These are phyloP conservation scores for Kradibia gibbosae DNA, from an alignment of 1,140 invertebrate genomes.

Conservation along the genomic window DNA sequence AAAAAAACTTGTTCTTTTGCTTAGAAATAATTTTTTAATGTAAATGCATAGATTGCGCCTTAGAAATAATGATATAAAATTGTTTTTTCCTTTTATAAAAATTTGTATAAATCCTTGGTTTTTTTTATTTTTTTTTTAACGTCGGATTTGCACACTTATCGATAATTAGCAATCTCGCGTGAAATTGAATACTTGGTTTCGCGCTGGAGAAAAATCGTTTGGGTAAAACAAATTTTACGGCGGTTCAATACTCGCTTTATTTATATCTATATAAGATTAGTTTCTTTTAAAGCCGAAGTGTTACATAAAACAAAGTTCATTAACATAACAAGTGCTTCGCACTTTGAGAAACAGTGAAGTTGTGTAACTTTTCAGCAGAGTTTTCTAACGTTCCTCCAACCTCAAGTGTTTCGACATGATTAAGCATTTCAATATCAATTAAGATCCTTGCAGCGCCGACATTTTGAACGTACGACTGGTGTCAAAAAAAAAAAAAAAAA, in stretches of 20 bases:
- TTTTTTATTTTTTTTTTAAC: too few relatives aligned
- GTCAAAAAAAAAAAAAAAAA: neutral
- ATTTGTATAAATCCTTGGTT: too few relatives aligned
- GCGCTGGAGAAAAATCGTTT: too few relatives aligned
- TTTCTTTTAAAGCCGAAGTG: neutral
- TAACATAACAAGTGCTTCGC: neutral
- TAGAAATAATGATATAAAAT: too few relatives aligned
- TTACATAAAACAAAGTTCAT: constrained; percentile 14
- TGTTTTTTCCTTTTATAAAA: too few relatives aligned
- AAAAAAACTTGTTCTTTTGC: too few relatives aligned
- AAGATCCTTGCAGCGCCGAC: neutral
- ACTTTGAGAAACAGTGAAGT: neutral
- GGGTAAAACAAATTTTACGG: too few relatives aligned
- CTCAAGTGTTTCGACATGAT: neutral
- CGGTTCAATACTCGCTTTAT: neutral
- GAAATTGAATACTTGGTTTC: too few relatives aligned
- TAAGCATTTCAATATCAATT: neutral
- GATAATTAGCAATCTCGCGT: too few relatives aligned
- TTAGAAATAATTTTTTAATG: too few relatives aligned
- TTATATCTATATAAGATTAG: neutral
- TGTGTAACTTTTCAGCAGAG: neutral
- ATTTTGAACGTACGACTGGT: neutral
- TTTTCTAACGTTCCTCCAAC: neutral
- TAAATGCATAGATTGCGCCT: too few relatives aligned
- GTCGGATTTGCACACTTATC: too few relatives aligned